A percentile compares a stretch with the other conserved stretches of the same genome.
These are phyloP conservation scores for Sebastes diploproa DNA, from an alignment of 2,797 vertebrate species.

Conservation along the genomic window DNA sequence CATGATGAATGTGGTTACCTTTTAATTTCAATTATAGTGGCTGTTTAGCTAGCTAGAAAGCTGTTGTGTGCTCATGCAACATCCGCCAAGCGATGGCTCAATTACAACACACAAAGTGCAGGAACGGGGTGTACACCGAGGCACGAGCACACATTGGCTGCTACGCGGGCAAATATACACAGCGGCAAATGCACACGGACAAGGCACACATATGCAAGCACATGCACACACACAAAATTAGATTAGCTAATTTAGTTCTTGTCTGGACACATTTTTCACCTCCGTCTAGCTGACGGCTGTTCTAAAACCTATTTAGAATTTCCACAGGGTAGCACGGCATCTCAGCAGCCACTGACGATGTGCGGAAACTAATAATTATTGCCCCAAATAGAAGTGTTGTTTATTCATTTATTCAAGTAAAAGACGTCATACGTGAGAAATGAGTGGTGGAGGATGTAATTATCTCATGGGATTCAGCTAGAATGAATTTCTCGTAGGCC, in stretches of 20 bases:
- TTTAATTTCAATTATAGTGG: constrained; percentile 83
- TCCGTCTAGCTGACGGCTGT: constrained; percentile 59
- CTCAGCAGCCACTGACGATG: constrained; percentile 42
- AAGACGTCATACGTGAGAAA: constrained; percentile 52
- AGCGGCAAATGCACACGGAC: constrained; percentile 13
- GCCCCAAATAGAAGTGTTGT: constrained; percentile 62
- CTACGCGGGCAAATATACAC: constrained; percentile 39
- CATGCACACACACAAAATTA: constrained; percentile 52
- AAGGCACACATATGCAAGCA: constrained; percentile 21
- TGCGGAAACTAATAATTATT: constrained; percentile 67
- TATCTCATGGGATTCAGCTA: constrained; percentile 39
- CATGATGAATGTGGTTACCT: constrained; percentile 84
- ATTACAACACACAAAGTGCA: constrained; percentile 64
- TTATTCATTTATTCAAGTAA: constrained; percentile 58
- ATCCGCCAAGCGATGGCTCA: constrained; percentile 68
- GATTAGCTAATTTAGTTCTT: constrained; percentile 79
- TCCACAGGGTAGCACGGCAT: constrained; percentile 54
- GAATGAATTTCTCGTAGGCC: constrained; percentile 32
- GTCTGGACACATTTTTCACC: constrained; percentile 77
- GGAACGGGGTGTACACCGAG: not conserved
- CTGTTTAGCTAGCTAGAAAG: constrained; percentile 72
- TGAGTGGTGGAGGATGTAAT: constrained; percentile 27
- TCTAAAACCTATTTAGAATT: constrained; percentile 74
- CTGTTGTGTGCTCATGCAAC: constrained; percentile 66
- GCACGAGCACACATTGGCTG: constrained; percentile 21